Base-by-base conservation (phyloP, 2,113 vertebrate genomes). In the Nycticebus coucang region DNA sequence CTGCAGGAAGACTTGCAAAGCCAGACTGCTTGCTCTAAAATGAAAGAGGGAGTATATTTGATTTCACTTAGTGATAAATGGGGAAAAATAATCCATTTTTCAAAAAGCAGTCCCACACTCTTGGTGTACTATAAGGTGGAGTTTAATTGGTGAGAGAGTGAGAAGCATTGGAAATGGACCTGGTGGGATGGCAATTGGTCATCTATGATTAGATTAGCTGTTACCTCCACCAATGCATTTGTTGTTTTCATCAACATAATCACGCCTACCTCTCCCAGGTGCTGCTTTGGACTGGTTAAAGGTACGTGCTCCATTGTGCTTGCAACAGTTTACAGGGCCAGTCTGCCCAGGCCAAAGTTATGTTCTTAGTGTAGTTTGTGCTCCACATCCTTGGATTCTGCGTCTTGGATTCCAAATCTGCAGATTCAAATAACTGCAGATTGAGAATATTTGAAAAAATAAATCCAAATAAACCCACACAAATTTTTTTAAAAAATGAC, bases 41-140 rank as follows among this genome's bases (percentile, higher is more conserved):
- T 77, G 26, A 55, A 71, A 71, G 33, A 64, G 60, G 26, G 55
- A 72, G 64, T 13, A 11, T 33, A 50, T 69, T 80, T 75, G 81
- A 88, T 86, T 89, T 92, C 35, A 15, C 79, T 89, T 72, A 85
- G 37, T 69, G 66, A 59, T 85, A 91, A 88, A 71, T 60, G 53
- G 60, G 45, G 1, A 28, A n/a, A 72, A 71, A 59, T 1, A 50
- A 50, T 88, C 5, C 22, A 12, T 18, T 86, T 96, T 94, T 71
- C 45, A 68, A 50, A 93, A 80, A 80, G 80, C 50, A 62, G 24
- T 30, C 62, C 30, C 72, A 28, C 5, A 13, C 26, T 15, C 66
- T 82, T 13, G 13, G 71, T 33, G 59, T 71, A 19, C 37, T 57
- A 18, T 37, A 72, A 41, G 45, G 28, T 19, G 30, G 91, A 57